Evolutionary conservation across 2,113 vertebrate genomes (phyloP), one percentile per base, ranked within the genome.

Genomic region (Rhinolophus ferrumequinum): DNA sequence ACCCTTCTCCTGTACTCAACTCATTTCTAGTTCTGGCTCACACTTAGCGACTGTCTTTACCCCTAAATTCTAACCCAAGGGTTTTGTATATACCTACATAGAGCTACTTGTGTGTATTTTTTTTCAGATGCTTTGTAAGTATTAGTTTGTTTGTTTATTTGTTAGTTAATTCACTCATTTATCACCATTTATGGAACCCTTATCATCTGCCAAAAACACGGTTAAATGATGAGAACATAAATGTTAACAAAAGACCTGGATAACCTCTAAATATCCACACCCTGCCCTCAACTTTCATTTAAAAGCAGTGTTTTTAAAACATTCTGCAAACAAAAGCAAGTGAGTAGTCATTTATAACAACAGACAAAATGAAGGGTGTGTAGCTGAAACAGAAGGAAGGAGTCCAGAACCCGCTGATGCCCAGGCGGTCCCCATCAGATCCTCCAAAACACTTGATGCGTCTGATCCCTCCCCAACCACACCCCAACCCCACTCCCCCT

Each of bases 191-290:
- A 82, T 28, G 67, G 47, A 81, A 88, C 6, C 1, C 21, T 9
- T 66, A 56, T 47, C 4, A 80, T 64, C 13, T 70, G 26, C 41
- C 76, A 56, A 85, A 90, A 91, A 70, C 86, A 80, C 14, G 69
- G 16, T 73, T 88, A 60, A 90, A 82, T 92, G n/a, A 70, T 87
- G 12, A 90, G 22, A 21, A 44, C 7, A 60, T 60, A 96, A 85
- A 88, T 56, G 24, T 64, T 67, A 69, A 85, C 64, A 79, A 77
- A 89, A 91, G 6, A 77, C 77, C 38, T 70, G 33, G 15, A 52
- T 86, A 89, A 26, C 33, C 14, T 93, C 66, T 95, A 70, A 62
- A 82, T 22, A 54, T 14, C 47, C 47, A 50, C 12, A 60, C 2
- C 5, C 0, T 1, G 5, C 21, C 64, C 91, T 5, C 12, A 88